Conservation (phyloP, 2,797 vertebrate genomes). For the Periophthalmus magnuspinnatus region DNA sequence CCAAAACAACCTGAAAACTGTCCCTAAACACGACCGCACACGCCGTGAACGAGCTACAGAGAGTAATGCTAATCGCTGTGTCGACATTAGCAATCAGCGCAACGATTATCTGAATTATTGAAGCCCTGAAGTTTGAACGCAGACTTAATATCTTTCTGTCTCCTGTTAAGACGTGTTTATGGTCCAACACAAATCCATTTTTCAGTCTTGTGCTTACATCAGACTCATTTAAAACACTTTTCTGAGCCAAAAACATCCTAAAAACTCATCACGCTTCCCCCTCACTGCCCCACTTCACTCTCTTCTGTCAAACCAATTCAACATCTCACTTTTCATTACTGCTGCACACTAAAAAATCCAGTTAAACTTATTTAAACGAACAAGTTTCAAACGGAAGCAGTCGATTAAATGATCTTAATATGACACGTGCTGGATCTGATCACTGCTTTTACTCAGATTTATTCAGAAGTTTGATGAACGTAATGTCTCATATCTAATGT, state of each 20-base stretch:
- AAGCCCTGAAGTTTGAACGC: no score
- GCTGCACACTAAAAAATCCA: background rate
- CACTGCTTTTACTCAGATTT: background rate
- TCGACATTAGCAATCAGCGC: no score
- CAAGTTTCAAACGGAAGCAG: constrained; percentile 8
- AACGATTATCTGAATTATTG: no score
- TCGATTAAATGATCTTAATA: constrained; percentile 5
- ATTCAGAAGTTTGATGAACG: background rate
- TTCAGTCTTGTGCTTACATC: background rate
- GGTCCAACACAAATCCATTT: background rate
- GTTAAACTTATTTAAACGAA: constrained; percentile 16
- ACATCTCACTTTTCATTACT: constrained; percentile 7
- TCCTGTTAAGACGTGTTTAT: background rate
- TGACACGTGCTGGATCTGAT: background rate
- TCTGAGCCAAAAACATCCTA: background rate
- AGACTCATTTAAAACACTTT: constrained; percentile 12
- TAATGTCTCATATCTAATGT: background rate
- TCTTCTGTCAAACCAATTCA: constrained; percentile 6
- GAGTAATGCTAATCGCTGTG: no score
- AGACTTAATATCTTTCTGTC: no score
- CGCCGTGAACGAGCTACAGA: no score
- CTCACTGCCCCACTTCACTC: constrained; percentile 11
- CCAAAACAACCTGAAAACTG: no score
- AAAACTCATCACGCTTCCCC: constrained; percentile 12
- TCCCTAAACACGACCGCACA: no score